These are phyloP conservation scores for Grammomys dolichurus DNA, from an alignment of 2,113 vertebrate genomes.

Conservation along the genomic window DNA sequence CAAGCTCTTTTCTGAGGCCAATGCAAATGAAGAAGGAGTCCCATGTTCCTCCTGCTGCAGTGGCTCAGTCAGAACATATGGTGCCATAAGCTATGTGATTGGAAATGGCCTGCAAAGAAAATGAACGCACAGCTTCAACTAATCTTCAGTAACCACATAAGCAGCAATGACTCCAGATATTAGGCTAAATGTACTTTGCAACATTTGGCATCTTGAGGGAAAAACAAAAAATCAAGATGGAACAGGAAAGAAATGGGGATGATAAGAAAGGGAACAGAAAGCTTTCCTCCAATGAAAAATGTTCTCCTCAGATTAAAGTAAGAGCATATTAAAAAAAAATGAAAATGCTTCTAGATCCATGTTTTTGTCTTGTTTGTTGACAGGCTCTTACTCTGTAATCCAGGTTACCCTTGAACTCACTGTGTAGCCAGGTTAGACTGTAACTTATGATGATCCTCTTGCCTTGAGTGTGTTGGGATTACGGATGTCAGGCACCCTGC, in stretches of 20 bases:
- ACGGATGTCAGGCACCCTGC: not conserved
- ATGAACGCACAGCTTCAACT: slow-evolving; percentile 5
- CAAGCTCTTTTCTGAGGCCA: not conserved
- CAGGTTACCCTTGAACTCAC: not conserved
- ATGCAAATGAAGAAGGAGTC: not conserved
- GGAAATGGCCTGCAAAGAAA: slow-evolving; percentile 44
- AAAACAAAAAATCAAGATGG: not conserved
- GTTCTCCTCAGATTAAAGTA: not conserved
- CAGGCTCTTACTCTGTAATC: not conserved
- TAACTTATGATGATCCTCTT: not conserved
- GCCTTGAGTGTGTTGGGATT: not conserved
- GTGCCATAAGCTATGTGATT: not conserved
- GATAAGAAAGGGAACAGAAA: not conserved
- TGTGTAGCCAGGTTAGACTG: not conserved
- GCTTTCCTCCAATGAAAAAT: not conserved
- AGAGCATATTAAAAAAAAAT: not conserved
- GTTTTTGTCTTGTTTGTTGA: not conserved
- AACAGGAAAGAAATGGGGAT: not conserved
- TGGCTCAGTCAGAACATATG: slow-evolving; percentile 9
- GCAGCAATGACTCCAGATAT: not conserved
- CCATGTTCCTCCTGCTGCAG: not conserved
- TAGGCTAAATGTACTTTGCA: not conserved
- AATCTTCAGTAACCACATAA: not conserved
- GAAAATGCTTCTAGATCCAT: not conserved
- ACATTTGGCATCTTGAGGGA: not conserved